These are phyloP conservation scores for Sinohyriopsis cumingii DNA, from an alignment of 2,888 invertebrate species.

Conservation along the genomic window DNA sequence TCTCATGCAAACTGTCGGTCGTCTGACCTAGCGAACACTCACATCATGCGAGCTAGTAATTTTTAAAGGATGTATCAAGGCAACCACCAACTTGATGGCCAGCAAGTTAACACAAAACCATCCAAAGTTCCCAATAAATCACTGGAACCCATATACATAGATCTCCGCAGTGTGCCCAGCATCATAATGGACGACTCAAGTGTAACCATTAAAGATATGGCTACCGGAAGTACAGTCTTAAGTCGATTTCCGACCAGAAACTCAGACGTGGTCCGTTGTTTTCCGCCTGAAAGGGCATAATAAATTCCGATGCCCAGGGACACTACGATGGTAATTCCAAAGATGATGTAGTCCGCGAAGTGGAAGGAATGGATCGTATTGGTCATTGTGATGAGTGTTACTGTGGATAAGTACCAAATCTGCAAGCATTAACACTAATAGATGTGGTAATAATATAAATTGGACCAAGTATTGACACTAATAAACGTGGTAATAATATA, in stretches of 20 bases:
- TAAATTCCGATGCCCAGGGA: constrained; percentile 24
- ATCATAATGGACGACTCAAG: constrained; percentile 68
- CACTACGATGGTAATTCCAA: constrained; percentile 11
- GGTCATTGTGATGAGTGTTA: too few species aligned
- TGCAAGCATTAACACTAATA: too few species aligned
- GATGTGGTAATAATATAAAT: too few species aligned
- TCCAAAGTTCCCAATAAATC: constrained; percentile 58
- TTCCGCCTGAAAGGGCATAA: constrained; percentile 19
- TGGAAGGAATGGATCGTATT: neutral
- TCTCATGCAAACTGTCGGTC: too few species aligned
- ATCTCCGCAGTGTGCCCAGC: constrained; percentile 66
- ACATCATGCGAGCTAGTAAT: constrained; percentile 69
- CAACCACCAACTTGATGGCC: constrained; percentile 61
- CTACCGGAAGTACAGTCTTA: constrained; percentile 22
- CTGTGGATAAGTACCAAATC: too few species aligned
- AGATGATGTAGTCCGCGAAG: constrained; percentile 20
- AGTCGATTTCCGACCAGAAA: constrained; percentile 21
- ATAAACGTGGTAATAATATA: too few species aligned
- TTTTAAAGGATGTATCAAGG: constrained; percentile 63
- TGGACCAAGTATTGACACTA: too few species aligned
- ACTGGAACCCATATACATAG: constrained; percentile 26
- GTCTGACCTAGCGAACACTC: constrained; percentile 5
- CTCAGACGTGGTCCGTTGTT: constrained; percentile 19
- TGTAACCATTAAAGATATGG: constrained; percentile 57
- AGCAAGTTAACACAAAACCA: constrained; percentile 53